Base-by-base conservation (phyloP, 2,113 vertebrate genomes). In the Copsychus sechellarum region DNA sequence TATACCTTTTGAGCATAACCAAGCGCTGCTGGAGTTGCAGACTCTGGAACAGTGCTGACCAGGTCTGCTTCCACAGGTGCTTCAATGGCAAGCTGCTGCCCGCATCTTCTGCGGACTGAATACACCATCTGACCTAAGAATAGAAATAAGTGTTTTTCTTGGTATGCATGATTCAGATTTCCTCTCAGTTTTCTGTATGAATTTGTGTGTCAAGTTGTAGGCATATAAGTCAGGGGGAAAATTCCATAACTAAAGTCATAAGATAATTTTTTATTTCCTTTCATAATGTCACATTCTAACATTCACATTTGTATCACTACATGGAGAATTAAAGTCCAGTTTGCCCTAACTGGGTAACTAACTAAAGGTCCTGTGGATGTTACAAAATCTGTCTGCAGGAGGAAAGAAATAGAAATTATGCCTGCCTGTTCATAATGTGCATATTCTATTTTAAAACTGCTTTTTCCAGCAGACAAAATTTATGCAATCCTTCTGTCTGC, bases 41-140 rank as follows among this genome's bases (percentile, higher is more conserved):
- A 99, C 96, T 99, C 99, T 1, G 99, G 99, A 76, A 99, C 99
- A 6, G 99, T 99, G 98, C 99, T 99, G 93, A 99, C 99, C 94
- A 99, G 94, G 76, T 99, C 99, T 29, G 98, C 99, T 62, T 99
- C 98, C 85, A 99, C 99, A 0, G 99, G 99, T 20, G 99, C 98
- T 97, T 99, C 99, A 8, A 99, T 98, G 40, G 99, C 99, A 62
- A 99, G 97, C 97, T 99, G 99, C 86, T 98, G 98, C 62, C 99
- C 99, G 33, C 99, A 99, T 81, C 99, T 98, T 78, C 98, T 99
- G 86, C 99, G 98, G 60, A 99, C 99, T 2, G 99, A 99, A 92
- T 99, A 99, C 29, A 99, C 99, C 99, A 99, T 99, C 96, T 99
- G 99, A 88, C 99, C 99, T 99, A 96, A 24, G 28, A 83, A 95